phyloP scores from a whole-genome alignment of 2,113 vertebrate species.

The Orthonyx spaldingii region DNA sequence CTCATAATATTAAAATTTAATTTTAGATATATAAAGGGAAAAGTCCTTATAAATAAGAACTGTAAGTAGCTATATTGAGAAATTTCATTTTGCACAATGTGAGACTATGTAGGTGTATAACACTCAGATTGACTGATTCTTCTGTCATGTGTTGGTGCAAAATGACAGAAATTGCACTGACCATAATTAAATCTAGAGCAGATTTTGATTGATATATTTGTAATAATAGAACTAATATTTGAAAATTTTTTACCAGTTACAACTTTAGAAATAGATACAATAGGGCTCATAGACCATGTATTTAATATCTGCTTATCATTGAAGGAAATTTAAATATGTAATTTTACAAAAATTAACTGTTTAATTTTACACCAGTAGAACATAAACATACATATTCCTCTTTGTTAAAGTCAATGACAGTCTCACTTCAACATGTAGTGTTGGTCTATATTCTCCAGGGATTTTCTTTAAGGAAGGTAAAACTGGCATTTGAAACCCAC shows the following conservation, averaged over 20 bases:
- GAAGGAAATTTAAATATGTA: not conserved
- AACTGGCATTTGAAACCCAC: not conserved
- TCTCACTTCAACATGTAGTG: not conserved
- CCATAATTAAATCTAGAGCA: not conserved
- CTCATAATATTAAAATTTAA: not conserved
- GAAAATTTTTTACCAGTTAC: not conserved
- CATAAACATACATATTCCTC: not conserved
- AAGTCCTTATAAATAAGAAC: not conserved
- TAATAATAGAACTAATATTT: not conserved
- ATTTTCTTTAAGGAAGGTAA: not conserved
- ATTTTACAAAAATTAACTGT: fast-evolving
- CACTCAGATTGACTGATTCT: not conserved
- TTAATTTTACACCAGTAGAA: not conserved
- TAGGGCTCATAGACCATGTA: not conserved
- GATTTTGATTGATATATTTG: not conserved
- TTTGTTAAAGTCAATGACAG: not conserved
- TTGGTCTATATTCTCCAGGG: not conserved
- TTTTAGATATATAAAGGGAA: not conserved
- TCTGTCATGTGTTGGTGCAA: not conserved
- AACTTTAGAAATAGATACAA: not conserved
- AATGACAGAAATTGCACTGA: not conserved
- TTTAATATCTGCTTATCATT: not conserved
- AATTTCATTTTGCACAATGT: not conserved
- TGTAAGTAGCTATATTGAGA: not conserved
- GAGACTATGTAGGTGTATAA: fast-evolving